A percentile compares a stretch with the other conserved stretches of the same genome.
phyloP scores from a whole-genome alignment of 2,113 vertebrate species.

The Columba livia region DNA sequence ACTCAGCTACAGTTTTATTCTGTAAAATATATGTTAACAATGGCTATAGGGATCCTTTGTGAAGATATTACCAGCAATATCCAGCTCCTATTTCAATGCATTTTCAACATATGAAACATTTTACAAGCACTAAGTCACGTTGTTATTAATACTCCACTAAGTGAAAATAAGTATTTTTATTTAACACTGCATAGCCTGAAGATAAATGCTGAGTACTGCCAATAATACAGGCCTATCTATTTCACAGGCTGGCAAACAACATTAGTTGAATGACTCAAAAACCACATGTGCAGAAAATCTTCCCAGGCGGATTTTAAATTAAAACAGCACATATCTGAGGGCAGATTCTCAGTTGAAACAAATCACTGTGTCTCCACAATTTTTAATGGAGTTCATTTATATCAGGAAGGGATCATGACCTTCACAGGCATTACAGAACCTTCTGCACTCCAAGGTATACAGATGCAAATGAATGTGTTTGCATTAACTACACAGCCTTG shows the following conservation, averaged over 20 bases:
- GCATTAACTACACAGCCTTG: background rate
- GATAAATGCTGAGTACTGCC: background rate
- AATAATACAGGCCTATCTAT: background rate
- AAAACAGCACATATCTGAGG: background rate
- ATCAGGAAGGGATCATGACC: background rate
- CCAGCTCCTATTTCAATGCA: background rate
- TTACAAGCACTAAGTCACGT: background rate
- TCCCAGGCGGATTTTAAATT: background rate
- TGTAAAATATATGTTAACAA: background rate
- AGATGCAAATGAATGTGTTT: background rate
- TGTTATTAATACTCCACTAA: background rate
- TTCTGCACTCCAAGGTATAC: background rate
- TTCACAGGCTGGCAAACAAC: background rate
- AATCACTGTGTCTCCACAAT: background rate
- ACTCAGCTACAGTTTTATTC: background rate
- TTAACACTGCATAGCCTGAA: background rate
- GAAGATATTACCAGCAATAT: background rate
- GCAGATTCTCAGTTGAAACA: background rate
- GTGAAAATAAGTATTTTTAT: conserved; percentile 19
- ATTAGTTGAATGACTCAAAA: background rate
- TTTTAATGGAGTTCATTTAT: background rate
- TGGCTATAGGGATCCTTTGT: background rate
- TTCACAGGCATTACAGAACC: background rate
- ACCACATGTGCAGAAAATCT: background rate
- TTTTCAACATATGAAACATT: background rate